A percentile compares a stretch with the other conserved stretches of the same genome.
phyloP scores from a whole-genome alignment of 2,113 vertebrate genomes.

The Siphamia tubifer region DNA sequence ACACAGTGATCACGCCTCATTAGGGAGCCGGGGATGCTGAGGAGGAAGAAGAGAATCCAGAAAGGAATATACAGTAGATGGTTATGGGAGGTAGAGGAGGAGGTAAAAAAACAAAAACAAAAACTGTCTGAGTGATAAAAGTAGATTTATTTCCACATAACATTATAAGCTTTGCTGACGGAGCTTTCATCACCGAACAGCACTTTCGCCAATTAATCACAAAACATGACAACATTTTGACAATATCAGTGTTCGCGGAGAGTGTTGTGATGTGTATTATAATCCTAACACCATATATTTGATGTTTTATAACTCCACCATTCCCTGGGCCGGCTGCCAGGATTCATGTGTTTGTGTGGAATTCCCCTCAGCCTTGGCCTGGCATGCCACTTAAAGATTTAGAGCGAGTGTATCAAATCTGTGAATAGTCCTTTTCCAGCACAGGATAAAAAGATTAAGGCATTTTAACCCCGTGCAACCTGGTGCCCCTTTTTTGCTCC shows the following conservation, averaged over 20 bases:
- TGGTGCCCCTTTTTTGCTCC: conserved; percentile 47
- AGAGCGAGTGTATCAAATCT: conserved; percentile 72
- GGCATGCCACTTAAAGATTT: conserved; percentile 70
- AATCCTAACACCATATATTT: background rate
- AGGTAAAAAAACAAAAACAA: no score
- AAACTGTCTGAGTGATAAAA: background rate
- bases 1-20: conserved; percentile 80
- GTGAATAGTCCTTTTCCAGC: conserved; percentile 63
- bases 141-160: background rate
- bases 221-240: background rate
- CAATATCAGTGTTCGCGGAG: background rate
- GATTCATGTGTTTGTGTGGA: conserved; percentile 45
- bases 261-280: background rate
- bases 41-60: conserved; percentile 28
- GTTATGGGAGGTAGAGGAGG: conserved; percentile 16
- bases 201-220: background rate
- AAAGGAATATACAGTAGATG: conserved; percentile 22
- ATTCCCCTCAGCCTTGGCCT: conserved; percentile 26
- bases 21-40: conserved; percentile 69
- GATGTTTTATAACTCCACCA: background rate
- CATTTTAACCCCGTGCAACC: conserved; percentile 70
- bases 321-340: conserved; percentile 29
- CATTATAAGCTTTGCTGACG: background rate
- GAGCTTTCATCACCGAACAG: background rate
- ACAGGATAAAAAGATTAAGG: conserved; percentile 78